Conservation (phyloP, 2,113 vertebrate genomes). For the Petrocephalus zakoni region DNA sequence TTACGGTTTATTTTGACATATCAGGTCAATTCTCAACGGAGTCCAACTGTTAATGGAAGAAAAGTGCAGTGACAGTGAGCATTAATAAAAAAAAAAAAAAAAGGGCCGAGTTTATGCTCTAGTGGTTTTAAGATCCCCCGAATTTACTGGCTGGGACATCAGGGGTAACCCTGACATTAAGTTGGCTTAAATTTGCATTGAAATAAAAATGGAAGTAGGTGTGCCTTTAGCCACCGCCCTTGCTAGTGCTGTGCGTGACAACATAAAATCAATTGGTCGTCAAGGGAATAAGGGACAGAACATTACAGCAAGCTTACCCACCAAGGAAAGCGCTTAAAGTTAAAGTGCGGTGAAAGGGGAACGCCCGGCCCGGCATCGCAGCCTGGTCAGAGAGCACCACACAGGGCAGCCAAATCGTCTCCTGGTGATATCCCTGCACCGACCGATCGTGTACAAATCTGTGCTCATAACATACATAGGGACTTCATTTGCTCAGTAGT, state of each 20-base stretch:
- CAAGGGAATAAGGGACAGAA: not conserved
- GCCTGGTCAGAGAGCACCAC: not conserved
- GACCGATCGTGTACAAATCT: not conserved
- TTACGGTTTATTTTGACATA: not conserved
- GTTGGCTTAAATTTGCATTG: not conserved
- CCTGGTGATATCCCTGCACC: not conserved
- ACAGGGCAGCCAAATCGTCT: not conserved
- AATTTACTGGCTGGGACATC: not conserved
- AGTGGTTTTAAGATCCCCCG: not conserved
- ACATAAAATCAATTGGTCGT: not conserved
- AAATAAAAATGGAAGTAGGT: not conserved
- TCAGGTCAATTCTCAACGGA: not conserved
- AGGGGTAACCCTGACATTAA: not conserved
- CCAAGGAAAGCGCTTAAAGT: not conserved
- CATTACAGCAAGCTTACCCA: not conserved
- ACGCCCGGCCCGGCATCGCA: not conserved
- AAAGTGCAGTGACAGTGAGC: not conserved
- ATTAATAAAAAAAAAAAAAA: not conserved
- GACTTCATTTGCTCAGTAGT: not conserved
- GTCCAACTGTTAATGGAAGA: not conserved
- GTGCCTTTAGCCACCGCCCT: not conserved
- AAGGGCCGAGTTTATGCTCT: not conserved
- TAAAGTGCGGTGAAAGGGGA: not conserved
- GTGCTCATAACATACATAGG: not conserved
- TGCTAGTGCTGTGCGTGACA: not conserved